A percentile compares a stretch with the other conserved stretches of the same genome.
These are phyloP conservation scores for Melieria omissa DNA, from an alignment of 2,888 invertebrate genomes.

Conservation along the genomic window DNA sequence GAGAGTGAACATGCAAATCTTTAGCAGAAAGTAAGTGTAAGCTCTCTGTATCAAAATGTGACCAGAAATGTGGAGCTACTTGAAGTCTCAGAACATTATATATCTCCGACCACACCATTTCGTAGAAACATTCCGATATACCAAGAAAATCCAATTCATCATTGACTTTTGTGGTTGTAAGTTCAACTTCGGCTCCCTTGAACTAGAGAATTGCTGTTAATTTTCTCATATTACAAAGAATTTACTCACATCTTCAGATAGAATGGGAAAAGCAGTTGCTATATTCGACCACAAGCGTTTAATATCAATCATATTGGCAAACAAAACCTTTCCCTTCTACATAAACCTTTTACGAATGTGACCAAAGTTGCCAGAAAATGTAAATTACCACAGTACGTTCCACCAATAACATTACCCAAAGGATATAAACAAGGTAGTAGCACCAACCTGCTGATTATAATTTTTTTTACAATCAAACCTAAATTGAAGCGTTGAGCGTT, in stretches of 20 bases:
- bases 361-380: too few relatives aligned
- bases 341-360: too few relatives aligned
- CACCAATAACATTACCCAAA: too few relatives aligned
- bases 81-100: constrained; percentile 54
- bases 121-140: constrained; percentile 50
- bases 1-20: constrained; percentile 23
- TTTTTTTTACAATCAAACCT: too few relatives aligned
- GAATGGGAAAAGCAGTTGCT: constrained; percentile 56
- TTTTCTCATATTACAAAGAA: too few relatives aligned
- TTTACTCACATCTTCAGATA: constrained; percentile 52
- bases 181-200: too few relatives aligned
- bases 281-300: constrained; percentile 54
- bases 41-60: constrained; percentile 46
- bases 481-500: too few relatives aligned
- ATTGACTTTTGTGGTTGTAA: constrained; percentile 10
- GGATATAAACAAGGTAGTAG: too few relatives aligned
- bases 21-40: constrained; percentile 23
- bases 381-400: too few relatives aligned
- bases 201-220: too few relatives aligned
- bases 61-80: constrained; percentile 63
- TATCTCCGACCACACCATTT: constrained; percentile 58
- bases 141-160: constrained; percentile 46
- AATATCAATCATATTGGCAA: constrained; percentile 50
- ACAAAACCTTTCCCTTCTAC: too few relatives aligned
- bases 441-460: too few relatives aligned